phyloP scores from a whole-genome alignment of 2,888 invertebrate species.

The Drosophila birchii region DNA sequence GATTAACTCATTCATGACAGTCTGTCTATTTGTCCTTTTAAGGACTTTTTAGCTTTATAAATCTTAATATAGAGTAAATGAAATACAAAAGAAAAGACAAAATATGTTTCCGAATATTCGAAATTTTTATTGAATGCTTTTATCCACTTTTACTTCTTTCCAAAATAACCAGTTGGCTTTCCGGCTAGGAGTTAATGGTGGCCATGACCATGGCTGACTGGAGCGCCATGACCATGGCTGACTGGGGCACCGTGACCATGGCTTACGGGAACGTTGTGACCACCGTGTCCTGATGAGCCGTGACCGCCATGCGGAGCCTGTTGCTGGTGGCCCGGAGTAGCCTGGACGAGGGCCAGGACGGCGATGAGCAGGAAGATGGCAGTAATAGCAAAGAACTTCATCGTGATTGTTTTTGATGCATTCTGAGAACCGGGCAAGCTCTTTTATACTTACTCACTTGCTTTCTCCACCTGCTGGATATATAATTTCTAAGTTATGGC shows the following conservation, averaged over 20 bases:
- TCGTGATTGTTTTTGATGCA: slow-evolving; percentile 8
- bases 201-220: background rate
- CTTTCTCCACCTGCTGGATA: background rate
- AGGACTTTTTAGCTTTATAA: too few species aligned
- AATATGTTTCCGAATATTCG: background rate
- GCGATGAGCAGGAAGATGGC: slow-evolving; percentile 8
- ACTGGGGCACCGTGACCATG: background rate
- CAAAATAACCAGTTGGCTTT: background rate
- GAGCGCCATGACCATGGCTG: background rate
- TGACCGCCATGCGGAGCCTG: background rate
- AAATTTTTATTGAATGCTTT: slow-evolving; percentile 22
- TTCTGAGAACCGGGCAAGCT: slow-evolving; percentile 1
- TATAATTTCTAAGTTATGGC: slow-evolving; percentile 1
- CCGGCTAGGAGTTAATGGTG: background rate
- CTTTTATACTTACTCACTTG: slow-evolving; percentile 12
- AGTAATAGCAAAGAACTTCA: slow-evolving; percentile 20
- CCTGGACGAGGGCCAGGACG: slow-evolving; percentile 21
- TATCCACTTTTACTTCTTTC: background rate
- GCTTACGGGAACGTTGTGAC: background rate
- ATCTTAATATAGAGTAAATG: too few species aligned
- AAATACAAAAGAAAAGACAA: background rate
- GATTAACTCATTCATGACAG: too few species aligned
- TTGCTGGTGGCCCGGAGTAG: slow-evolving; percentile 17
- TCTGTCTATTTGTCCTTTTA: too few species aligned
- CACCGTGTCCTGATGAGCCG: slow-evolving; percentile 2